Evolutionary conservation across 2,797 vertebrate genomes (phyloP).

Genomic region (Carduelis carduelis): DNA sequence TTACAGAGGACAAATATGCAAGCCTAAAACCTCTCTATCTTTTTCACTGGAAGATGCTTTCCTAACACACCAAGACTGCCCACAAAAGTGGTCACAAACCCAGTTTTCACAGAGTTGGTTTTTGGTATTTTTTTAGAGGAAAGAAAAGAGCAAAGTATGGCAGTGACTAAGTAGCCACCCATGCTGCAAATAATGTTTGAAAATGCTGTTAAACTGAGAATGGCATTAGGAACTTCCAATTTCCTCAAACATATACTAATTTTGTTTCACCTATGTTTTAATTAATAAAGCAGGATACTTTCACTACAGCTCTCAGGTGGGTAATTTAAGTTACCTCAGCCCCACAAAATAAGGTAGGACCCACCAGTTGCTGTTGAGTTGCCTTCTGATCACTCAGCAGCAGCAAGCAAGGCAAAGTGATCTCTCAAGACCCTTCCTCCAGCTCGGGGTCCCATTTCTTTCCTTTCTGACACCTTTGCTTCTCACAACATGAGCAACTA

Average conservation of each 20-base stretch:
- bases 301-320: background rate
- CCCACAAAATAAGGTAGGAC: background rate
- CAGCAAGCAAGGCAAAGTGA: background rate
- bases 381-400: background rate
- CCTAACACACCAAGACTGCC: background rate
- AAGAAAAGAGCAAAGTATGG: background rate
- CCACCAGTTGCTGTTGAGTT: background rate
- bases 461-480: background rate
- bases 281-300: background rate
- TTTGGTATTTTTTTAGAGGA: background rate
- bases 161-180: background rate
- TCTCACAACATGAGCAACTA: background rate
- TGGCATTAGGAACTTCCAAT: background rate
- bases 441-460: background rate
- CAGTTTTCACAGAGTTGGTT: background rate
- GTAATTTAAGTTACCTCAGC: background rate
- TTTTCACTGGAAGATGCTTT: background rate
- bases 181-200: background rate
- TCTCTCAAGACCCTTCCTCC: background rate
- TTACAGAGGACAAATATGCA: background rate
- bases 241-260: background rate
- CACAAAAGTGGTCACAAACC: background rate
- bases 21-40: background rate
- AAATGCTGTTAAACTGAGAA: background rate
- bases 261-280: background rate